phyloP scores from a whole-genome alignment of 2,888 invertebrate species.

The Catocala fraxini region DNA sequence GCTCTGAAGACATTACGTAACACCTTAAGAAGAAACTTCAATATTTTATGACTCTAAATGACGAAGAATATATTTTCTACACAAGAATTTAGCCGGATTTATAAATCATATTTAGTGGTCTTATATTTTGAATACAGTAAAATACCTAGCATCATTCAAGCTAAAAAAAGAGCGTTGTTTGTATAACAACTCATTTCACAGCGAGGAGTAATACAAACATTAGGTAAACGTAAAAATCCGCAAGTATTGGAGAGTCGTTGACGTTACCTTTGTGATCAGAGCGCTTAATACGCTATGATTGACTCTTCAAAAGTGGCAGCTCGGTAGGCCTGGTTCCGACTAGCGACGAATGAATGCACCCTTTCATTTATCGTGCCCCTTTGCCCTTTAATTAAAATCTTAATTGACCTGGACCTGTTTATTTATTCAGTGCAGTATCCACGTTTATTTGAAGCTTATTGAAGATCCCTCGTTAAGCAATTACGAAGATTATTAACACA shows the following conservation, averaged over 20 bases:
- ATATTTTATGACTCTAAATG: too few species aligned
- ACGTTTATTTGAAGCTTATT: conserved; percentile 24
- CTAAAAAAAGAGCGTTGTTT: not conserved
- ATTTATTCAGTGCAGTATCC: conserved; percentile 37
- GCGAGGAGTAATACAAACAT: not conserved
- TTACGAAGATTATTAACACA: conserved; percentile 16
- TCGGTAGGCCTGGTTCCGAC: conserved; percentile 8
- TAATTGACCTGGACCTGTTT: conserved; percentile 29
- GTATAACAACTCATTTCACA: not conserved
- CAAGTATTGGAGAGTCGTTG: not conserved
- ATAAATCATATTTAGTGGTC: too few species aligned
- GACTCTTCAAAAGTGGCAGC: conserved; percentile 23
- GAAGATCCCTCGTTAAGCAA: conserved; percentile 19
- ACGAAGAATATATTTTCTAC: too few species aligned
- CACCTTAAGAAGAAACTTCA: too few species aligned
- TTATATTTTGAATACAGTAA: too few species aligned
- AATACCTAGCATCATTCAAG: not conserved
- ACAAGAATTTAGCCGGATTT: too few species aligned
- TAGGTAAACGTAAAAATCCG: conserved; percentile 8
- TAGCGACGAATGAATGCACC: conserved; percentile 10
- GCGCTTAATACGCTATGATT: conserved; percentile 23
- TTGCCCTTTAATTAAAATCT: conserved; percentile 41
- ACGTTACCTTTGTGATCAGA: conserved; percentile 17
- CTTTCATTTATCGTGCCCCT: conserved; percentile 26
- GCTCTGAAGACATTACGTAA: too few species aligned